Base-by-base conservation (phyloP, 1,140 invertebrate species). In the Bombus consobrinus region DNA sequence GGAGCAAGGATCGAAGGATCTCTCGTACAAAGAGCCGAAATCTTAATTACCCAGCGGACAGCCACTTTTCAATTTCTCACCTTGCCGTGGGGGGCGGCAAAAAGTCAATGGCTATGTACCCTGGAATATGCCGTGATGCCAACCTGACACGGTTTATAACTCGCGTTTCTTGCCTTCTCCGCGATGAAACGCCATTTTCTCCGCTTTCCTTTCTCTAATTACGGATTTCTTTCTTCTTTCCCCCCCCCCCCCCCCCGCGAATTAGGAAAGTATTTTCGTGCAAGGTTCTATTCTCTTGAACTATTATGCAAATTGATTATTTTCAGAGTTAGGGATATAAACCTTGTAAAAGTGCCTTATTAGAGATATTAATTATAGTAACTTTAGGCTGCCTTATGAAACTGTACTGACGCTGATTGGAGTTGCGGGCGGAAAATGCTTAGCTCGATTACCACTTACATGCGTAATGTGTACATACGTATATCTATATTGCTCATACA, bases 61-160 rank as follows among this genome's bases (percentile, higher is more conserved):
- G 75, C 76, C 84, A 89, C 87, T 89, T 87, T 92, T 92, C 88
- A 92, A 89, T 92, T 92, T 92, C 87, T 90, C 91, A 79, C 88
- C 86, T 84, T 71, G 64, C 43, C 43, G 5, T 13, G 15, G 8
- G n/a, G 13, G 37, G 75, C 34, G 71, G 43, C 71, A 86, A 82
- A 85, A 74, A 78, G 76, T 76, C 74, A 43, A 28, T 69, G 80
- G 57, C 43, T 82, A 82, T 72, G 74, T 80, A 62, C 71, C 53
- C 77, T 59, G 64, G 41, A 66, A 85, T 62, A 76, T 69, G 57
- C 41, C 74, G n/a, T 66, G 86, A 87, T 72, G 57, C 34, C 59
- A 53, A 37, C 18, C 83, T 32, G 41, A 59, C 68, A 80, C 39
- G 69, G 53, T 59, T 83, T 81, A 71, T 43, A 81, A 83, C 25